phyloP scores from a whole-genome alignment of 1,140 invertebrate species.

The Eufriesea mexicana region DNA sequence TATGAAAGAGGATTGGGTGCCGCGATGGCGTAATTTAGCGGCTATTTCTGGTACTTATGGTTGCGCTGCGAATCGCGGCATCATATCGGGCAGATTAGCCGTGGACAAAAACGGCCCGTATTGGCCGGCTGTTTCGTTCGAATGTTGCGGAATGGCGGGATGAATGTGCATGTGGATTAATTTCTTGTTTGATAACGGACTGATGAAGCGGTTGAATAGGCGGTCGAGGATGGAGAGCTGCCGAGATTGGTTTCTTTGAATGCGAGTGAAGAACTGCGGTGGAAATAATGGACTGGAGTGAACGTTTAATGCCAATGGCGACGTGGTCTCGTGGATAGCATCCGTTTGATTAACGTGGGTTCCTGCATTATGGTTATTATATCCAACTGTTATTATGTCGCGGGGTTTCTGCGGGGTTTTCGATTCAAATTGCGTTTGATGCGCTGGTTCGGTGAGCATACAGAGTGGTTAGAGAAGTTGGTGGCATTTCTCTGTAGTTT shows the following conservation, averaged over 20 bases:
- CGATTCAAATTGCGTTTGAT: no score
- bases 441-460: no score
- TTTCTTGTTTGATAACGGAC: slow-evolving; percentile 26
- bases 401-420: no score
- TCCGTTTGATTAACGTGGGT: not conserved
- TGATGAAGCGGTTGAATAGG: slow-evolving; percentile 14
- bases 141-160: not conserved
- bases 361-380: no score
- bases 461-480: no score
- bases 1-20: not conserved
- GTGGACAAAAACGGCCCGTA: not conserved
- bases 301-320: not conserved
- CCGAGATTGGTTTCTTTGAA: slow-evolving; percentile 20
- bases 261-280: not conserved
- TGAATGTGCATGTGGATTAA: slow-evolving; percentile 9
- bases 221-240: not conserved
- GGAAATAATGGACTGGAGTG: not conserved
- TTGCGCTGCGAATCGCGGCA: not conserved
- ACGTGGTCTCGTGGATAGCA: not conserved
- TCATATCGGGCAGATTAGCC: not conserved
- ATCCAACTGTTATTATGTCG: no score
- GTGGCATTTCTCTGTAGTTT: no score
- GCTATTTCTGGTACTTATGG: not conserved
- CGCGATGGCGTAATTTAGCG: not conserved
- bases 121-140: not conserved